Conservation (phyloP, 2,888 invertebrate genomes). For the Drosophila borealis region DNA sequence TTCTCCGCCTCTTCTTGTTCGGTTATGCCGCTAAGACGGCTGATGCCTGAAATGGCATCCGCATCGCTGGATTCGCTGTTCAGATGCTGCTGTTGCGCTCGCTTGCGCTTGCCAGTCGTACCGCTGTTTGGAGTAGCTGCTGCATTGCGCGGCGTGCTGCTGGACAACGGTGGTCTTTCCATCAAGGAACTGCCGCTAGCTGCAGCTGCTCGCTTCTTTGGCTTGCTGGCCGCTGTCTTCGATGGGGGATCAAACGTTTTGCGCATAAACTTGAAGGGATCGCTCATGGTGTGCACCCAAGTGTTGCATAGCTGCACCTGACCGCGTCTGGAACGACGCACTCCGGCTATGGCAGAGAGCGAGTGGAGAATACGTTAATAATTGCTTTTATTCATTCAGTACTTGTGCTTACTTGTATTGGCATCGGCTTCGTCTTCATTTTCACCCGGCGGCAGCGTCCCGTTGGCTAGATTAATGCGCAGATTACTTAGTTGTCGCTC, state of each 20-base stretch:
- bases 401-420: slow-evolving; percentile 38
- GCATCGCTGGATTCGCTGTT: background rate
- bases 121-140: background rate
- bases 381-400: background rate
- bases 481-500: slow-evolving; percentile 22
- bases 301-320: slow-evolving; percentile 58
- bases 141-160: slow-evolving; percentile 36
- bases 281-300: slow-evolving; percentile 45
- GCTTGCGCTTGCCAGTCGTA: background rate
- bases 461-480: slow-evolving; percentile 8
- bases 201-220: slow-evolving; percentile 8
- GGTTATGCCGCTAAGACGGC: background rate
- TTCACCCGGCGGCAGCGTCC: background rate
- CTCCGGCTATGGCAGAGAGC: slow-evolving; percentile 21
- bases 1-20: slow-evolving; percentile 5
- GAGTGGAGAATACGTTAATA: background rate
- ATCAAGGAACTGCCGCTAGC: background rate
- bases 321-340: slow-evolving; percentile 76
- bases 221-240: background rate
- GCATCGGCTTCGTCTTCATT: background rate
- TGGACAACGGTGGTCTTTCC: slow-evolving; percentile 22
- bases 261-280: slow-evolving; percentile 50
- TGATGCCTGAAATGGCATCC: slow-evolving; percentile 13
- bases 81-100: background rate
- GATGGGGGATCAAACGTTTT: background rate